Percentiles rank a stretch among this genome's conserved stretches.
phyloP scores from a whole-genome alignment of 37 sponge, comb jelly and placozoan genomes.

The Halisarca cf. caerulea region DNA sequence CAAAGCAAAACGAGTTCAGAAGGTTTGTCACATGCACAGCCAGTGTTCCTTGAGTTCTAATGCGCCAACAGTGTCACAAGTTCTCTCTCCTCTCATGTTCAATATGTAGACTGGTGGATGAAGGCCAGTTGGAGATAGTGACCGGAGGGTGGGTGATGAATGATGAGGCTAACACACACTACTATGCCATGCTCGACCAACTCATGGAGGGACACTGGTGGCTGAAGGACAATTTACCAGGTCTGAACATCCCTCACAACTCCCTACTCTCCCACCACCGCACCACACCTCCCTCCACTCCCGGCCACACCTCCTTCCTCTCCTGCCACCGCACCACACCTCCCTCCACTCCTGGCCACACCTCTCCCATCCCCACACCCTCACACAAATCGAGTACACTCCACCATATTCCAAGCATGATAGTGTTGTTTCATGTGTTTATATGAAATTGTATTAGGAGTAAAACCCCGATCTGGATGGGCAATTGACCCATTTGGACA shows the following conservation, averaged over 20 bases:
- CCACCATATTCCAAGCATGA: too few species aligned
- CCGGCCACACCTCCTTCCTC: too few species aligned
- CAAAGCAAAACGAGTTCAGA: constrained; percentile 43
- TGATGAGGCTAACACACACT: constrained; percentile 98
- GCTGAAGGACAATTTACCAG: constrained; percentile 74
- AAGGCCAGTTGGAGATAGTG: constrained; percentile 92
- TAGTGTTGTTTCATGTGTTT: too few species aligned
- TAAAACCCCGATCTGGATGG: constrained; percentile 81
- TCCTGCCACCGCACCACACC: too few species aligned
- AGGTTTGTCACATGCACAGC: constrained; percentile 35
- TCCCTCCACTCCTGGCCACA: too few species aligned
- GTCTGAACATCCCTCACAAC: too few species aligned
- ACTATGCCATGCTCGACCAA: constrained; percentile 94
- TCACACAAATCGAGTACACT: too few species aligned
- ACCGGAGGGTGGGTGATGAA: constrained; percentile 99
- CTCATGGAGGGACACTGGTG: constrained; percentile 93
- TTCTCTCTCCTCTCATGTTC: not conserved
- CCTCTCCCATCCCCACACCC: not conserved
- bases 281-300: too few species aligned
- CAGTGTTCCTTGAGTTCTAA: not conserved
- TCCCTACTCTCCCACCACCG: too few species aligned
- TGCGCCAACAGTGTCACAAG: not conserved
- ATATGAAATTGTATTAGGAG: constrained; percentile 27
- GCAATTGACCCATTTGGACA: constrained; percentile 96
- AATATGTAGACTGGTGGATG: constrained; percentile 49